These are phyloP conservation scores for Bathynomus jamesi DNA, from an alignment of 1,140 invertebrate species.

Conservation along the genomic window DNA sequence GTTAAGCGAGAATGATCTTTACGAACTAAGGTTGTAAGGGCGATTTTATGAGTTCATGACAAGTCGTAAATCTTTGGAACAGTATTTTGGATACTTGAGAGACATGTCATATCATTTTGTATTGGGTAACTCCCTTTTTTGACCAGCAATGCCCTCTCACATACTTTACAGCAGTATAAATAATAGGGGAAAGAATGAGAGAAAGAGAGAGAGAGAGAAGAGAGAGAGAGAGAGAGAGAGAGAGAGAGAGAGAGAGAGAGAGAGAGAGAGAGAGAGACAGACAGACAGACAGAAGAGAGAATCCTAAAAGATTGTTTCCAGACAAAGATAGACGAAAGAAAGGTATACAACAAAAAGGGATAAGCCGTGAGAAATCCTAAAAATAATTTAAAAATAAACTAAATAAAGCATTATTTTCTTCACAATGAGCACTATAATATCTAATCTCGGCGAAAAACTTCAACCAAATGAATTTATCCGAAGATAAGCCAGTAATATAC, in stretches of 20 bases:
- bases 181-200: background rate
- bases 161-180: background rate
- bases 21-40: background rate
- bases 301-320: background rate
- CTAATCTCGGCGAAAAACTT: too few relatives aligned
- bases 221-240: background rate
- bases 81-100: background rate
- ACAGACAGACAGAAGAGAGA: background rate
- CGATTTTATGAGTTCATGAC: background rate
- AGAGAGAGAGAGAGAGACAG: background rate
- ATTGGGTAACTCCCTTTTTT: background rate
- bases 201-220: background rate
- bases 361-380: too few relatives aligned
- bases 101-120: conserved; percentile 1
- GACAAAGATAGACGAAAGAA: too few relatives aligned
- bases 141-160: background rate
- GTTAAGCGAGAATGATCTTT: background rate
- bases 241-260: background rate
- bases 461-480: too few relatives aligned
- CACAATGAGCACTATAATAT: too few relatives aligned
- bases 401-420: too few relatives aligned
- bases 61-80: background rate
- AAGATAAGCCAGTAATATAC: too few relatives aligned
- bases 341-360: too few relatives aligned
- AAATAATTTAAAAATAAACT: too few relatives aligned